These are phyloP conservation scores for Aphidius colemani DNA, from an alignment of 2,888 invertebrate genomes.

Conservation along the genomic window DNA sequence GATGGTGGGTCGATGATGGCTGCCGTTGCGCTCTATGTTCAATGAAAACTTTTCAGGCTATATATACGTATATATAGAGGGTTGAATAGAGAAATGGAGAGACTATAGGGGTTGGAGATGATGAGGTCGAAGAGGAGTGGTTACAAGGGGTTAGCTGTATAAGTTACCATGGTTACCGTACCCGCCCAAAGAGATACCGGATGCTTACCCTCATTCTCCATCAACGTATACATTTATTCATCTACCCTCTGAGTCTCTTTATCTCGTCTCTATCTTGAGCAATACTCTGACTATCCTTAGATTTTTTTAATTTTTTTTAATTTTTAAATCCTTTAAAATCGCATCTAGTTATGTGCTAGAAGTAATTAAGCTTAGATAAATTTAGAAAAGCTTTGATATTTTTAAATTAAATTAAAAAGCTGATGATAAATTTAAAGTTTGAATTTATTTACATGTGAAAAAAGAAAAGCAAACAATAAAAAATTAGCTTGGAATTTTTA, in stretches of 20 bases:
- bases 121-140: constrained; percentile 40
- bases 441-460: too few relatives aligned
- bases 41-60: constrained; percentile 20
- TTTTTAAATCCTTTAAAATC: too few relatives aligned
- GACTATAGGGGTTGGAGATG: constrained; percentile 12
- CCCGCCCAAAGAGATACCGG: constrained; percentile 57
- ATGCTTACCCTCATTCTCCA: constrained; percentile 42
- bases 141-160: constrained; percentile 54
- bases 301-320: not conserved
- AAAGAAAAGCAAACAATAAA: too few relatives aligned
- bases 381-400: too few relatives aligned
- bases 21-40: constrained; percentile 47
- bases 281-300: not conserved
- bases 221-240: constrained; percentile 19
- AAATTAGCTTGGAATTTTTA: too few relatives aligned
- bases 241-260: constrained; percentile 24
- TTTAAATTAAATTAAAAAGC: too few relatives aligned
- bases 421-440: too few relatives aligned
- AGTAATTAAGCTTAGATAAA: too few relatives aligned
- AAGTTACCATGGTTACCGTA: constrained; percentile 60
- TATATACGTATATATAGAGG: constrained; percentile 28
- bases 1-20: constrained; percentile 61
- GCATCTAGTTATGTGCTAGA: too few relatives aligned
- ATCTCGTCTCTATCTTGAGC: constrained; percentile 8
- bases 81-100: constrained; percentile 32